Evolutionary conservation across 2,888 invertebrate species (phyloP).

Genomic region (Rosalia funebris): DNA sequence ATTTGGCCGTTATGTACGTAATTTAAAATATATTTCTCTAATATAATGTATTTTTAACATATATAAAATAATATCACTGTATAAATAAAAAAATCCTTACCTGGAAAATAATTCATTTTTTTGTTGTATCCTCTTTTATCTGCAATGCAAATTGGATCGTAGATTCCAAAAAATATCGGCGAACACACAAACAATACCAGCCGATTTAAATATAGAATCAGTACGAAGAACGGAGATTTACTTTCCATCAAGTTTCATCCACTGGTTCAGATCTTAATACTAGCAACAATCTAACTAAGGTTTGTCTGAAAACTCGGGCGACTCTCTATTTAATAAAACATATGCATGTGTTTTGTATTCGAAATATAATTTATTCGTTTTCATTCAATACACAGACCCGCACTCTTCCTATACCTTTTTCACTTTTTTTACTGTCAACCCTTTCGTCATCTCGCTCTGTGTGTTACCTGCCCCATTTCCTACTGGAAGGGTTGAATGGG

Average conservation of each 20-base stretch:
- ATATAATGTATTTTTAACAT: too few relatives aligned
- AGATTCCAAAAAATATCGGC: not conserved
- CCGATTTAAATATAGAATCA: not conserved
- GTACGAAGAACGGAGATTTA: not conserved
- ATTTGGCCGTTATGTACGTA: too few relatives aligned
- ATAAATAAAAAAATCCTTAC: too few relatives aligned
- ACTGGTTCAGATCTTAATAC: not conserved
- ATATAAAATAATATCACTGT: too few relatives aligned
- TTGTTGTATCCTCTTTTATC: too few relatives aligned
- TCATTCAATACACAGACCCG: conserved; percentile 56
- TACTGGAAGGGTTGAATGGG: conserved; percentile 40
- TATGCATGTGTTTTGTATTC: conserved; percentile 58
- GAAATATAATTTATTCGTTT: conserved; percentile 58
- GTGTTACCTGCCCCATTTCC: conserved; percentile 45
- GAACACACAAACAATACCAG: not conserved
- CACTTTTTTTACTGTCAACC: conserved; percentile 46
- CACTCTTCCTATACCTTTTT: conserved; percentile 61
- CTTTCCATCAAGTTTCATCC: conserved; percentile 5
- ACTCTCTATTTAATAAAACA: conserved; percentile 39
- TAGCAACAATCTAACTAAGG: conserved; percentile 19
- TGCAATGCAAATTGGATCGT: too few relatives aligned
- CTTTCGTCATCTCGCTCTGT: conserved; percentile 43
- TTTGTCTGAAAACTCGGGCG: not conserved
- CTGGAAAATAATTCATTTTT: too few relatives aligned
- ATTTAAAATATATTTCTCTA: too few relatives aligned